Evolutionary conservation across 2,888 invertebrate genomes (phyloP).

Genomic region (Melanostoma mellinum): DNA sequence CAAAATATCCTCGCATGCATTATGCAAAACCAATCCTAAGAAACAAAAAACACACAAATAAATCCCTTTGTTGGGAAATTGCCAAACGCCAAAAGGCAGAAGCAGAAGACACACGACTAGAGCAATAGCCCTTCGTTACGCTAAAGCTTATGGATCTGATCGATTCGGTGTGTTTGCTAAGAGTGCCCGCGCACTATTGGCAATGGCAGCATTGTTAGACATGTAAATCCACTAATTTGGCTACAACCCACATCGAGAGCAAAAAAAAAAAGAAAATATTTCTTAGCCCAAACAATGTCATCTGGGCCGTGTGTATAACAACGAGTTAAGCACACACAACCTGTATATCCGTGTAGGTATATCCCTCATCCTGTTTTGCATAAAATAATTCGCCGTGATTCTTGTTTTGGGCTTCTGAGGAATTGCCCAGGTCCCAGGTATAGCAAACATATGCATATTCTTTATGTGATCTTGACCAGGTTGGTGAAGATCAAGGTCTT

Average conservation of each 20-base stretch:
- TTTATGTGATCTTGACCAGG: constrained; percentile 72
- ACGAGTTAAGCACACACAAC: constrained; percentile 61
- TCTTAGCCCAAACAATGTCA: constrained; percentile 60
- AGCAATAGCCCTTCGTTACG: constrained; percentile 33
- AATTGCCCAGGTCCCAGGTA: constrained; percentile 26
- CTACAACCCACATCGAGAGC: constrained; percentile 67
- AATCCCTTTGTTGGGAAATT: constrained; percentile 54
- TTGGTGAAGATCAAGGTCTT: constrained; percentile 72
- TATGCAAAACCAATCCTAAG: constrained; percentile 66
- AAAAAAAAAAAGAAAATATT: constrained; percentile 32
- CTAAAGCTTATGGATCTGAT: constrained; percentile 8
- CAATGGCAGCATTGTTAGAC: constrained; percentile 71
- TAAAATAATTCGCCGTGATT: constrained; percentile 72
- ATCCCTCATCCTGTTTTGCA: constrained; percentile 70
- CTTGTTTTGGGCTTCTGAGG: constrained; percentile 46
- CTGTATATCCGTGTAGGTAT: constrained; percentile 46
- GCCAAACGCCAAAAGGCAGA: constrained; percentile 40
- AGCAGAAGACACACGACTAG: constrained; percentile 33
- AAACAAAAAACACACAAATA: constrained; percentile 30
- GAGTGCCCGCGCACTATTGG: constrained; percentile 57
- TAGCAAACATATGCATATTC: constrained; percentile 59
- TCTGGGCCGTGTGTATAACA: constrained; percentile 56
- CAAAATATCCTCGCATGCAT: constrained; percentile 63
- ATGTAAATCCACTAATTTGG: constrained; percentile 73
- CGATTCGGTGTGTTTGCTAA: not conserved